Evolutionary conservation across 1,140 invertebrate genomes (phyloP), one percentile per base, ranked within the genome.

Genomic region (Polypedilum pembai): DNA sequence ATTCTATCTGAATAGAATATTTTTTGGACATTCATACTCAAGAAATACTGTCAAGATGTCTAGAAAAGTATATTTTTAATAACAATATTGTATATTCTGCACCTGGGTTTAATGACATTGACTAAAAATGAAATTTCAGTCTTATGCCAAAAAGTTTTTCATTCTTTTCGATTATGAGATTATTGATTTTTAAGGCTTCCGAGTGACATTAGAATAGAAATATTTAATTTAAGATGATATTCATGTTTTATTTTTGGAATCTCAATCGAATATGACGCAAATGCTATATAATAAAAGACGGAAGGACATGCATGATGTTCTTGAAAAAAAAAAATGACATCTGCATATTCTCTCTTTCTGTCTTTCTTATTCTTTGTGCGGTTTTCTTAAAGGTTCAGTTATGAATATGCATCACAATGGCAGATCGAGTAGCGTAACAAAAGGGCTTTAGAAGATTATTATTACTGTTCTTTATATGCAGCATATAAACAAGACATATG

Each of bases 171-270:
- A 56, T 56, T 56, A 56, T 56, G 45, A 56, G 45, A 56, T 56
- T 56, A 56, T 56, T 15, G 45, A 56, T 56, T 56, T 33, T 33
- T 33, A 33, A 56, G 65, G 65, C 65, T 69, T 69, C 65, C 65
- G 65, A 69, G 17, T 69, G 65, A 69, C 65, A 69, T 69, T 69
- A 18, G 65, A 69, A 69, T 69, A 21, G 65, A 69, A 18, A 69
- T n/a, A n/a, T 56, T 56, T 56, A 69, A 69, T 20, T 69, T 69
- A 69, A 69, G 17, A 69, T 17, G 65, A 33, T 33, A 3, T 33
- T 33, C 24, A 33, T 33, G 24, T 33, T 33, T 33, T 33, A 33
- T 33, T 33, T 33, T 33, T 33, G 24, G 24, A n/a, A n/a, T 5
- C 24, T 33, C 24, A 33, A 33, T 33, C 24, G 24, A 33, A 33